Conservation (phyloP, 2,113 vertebrate species). For the Leptosomus discolor region DNA sequence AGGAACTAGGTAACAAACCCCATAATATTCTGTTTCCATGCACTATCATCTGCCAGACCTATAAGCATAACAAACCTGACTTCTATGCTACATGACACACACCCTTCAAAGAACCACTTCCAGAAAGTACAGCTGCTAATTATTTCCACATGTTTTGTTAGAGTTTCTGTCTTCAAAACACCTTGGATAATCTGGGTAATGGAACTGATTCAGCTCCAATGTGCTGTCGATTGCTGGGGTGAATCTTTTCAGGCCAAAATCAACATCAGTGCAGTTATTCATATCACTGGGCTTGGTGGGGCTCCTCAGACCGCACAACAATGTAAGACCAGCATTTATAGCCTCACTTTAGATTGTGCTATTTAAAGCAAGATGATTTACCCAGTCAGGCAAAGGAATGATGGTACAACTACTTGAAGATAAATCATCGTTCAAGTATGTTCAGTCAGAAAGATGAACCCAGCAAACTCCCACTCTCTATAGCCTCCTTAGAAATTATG, state of each 20-base stretch:
- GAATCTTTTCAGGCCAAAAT: not conserved
- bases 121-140: constrained; percentile 4
- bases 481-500: not conserved
- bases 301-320: not conserved
- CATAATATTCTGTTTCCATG: not conserved
- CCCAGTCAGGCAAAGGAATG: not conserved
- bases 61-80: not conserved
- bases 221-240: not conserved
- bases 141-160: constrained; percentile 1
- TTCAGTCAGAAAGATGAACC: not conserved
- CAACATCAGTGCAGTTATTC: not conserved
- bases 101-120: not conserved
- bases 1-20: not conserved
- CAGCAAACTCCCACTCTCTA: not conserved
- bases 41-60: not conserved
- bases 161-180: not conserved
- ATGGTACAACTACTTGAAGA: not conserved
- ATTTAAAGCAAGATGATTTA: not conserved
- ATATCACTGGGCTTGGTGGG: not conserved
- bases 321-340: not conserved
- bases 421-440: not conserved
- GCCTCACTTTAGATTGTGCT: not conserved
- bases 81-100: not conserved
- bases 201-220: not conserved
- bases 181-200: not conserved